Conservation (phyloP, 2,888 invertebrate genomes). For the Nudaria mundana region DNA sequence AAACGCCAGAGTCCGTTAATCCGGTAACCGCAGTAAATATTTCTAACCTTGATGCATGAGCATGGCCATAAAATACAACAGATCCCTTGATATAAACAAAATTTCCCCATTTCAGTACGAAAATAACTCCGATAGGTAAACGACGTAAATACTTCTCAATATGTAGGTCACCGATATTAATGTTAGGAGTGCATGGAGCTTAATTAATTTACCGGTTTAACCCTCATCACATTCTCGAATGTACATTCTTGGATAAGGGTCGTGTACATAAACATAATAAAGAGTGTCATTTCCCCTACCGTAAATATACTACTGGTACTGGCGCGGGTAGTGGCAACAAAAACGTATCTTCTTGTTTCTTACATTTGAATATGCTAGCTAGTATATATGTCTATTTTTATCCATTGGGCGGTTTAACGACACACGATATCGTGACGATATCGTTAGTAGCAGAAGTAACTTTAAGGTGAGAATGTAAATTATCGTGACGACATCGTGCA, state of each 20-base stretch:
- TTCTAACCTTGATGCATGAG: not conserved
- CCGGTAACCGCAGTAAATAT: not conserved
- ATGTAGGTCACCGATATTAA: slow-evolving; percentile 26
- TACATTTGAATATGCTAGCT: no score
- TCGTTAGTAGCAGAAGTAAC: no score
- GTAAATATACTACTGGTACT: no score
- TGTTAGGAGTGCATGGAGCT: slow-evolving; percentile 13
- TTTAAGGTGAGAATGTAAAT: no score
- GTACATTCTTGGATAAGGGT: slow-evolving; percentile 2
- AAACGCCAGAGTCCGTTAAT: not conserved
- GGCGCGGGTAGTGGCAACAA: no score
- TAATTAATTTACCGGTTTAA: slow-evolving; percentile 25
- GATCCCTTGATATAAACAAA: not conserved
- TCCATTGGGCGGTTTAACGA: no score
- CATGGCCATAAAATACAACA: not conserved
- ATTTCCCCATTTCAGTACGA: not conserved
- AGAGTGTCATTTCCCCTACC: no score
- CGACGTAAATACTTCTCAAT: slow-evolving; percentile 21
- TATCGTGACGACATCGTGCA: no score
- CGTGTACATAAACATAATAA: no score
- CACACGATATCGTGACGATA: no score
- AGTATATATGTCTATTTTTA: no score
- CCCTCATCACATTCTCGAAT: slow-evolving; percentile 5
- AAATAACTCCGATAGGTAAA: slow-evolving; percentile 1
- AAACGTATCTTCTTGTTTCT: not conserved